Conservation (phyloP, 2,888 invertebrate genomes). For the Stratiomys singularior region DNA sequence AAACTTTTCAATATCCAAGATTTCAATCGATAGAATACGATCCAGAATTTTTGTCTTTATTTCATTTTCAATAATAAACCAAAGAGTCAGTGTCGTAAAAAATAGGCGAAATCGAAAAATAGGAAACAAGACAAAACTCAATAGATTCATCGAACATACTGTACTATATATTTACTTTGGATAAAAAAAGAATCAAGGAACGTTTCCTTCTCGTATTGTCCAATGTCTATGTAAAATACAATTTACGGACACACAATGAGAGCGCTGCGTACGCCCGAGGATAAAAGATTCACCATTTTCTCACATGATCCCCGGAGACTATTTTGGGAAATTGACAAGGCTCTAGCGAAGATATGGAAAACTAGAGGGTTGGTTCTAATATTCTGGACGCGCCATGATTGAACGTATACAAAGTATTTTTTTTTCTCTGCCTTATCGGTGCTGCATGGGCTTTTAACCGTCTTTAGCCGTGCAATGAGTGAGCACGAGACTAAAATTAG, state of each 20-base stretch:
- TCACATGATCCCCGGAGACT: constrained; percentile 37
- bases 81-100: constrained; percentile 30
- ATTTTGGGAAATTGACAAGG: constrained; percentile 44
- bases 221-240: constrained; percentile 1
- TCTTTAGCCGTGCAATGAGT: neutral
- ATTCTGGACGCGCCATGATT: neutral
- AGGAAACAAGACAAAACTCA: constrained; percentile 25
- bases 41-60: constrained; percentile 35
- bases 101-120: constrained; percentile 2
- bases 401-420: constrained; percentile 29
- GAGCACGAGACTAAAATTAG: neutral
- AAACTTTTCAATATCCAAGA: constrained; percentile 32
- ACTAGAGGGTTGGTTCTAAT: constrained; percentile 35
- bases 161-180: neutral
- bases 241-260: constrained; percentile 7
- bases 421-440: constrained; percentile 15
- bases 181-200: constrained; percentile 6
- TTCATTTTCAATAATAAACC: constrained; percentile 38
- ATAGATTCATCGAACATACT: constrained; percentile 24
- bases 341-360: constrained; percentile 20
- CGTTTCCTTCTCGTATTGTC: constrained; percentile 3
- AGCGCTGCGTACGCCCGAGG: neutral
- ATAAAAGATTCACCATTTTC: constrained; percentile 36
- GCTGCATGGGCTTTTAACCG: neutral
- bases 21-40: neutral